Percentiles rank a stretch among this genome's conserved stretches.
Evolutionary conservation across 2,113 vertebrate genomes (phyloP).

Genomic region (human (Homo sapiens)): GRCh38 chr12:98535001-98535500

Average conservation of each 20-base stretch:
- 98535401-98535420: constrained; percentile 34
- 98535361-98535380: constrained; percentile 60
- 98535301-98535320: constrained; percentile 33
- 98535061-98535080: neutral
- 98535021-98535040: neutral
- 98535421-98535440: constrained; percentile 29
- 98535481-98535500: constrained; percentile 55
- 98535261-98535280: constrained; percentile 50
- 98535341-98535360: constrained; percentile 53
- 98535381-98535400: constrained; percentile 51
- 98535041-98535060: neutral
- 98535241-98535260: constrained; percentile 19
- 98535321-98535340: constrained; percentile 61
- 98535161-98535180: neutral
- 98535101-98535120: constrained; percentile 12
- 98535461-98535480: constrained; percentile 32
- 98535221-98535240: constrained; percentile 7
- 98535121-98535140: neutral
- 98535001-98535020: neutral
- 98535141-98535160: neutral
- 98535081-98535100: neutral
- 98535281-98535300: constrained; percentile 18
- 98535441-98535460: neutral
- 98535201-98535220: constrained; percentile 1
- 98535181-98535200: neutral